Percentiles rank a stretch among this genome's conserved stretches.
These are phyloP conservation scores for Onychomys torridus DNA, from an alignment of 2,797 vertebrate species.

Conservation along the genomic window DNA sequence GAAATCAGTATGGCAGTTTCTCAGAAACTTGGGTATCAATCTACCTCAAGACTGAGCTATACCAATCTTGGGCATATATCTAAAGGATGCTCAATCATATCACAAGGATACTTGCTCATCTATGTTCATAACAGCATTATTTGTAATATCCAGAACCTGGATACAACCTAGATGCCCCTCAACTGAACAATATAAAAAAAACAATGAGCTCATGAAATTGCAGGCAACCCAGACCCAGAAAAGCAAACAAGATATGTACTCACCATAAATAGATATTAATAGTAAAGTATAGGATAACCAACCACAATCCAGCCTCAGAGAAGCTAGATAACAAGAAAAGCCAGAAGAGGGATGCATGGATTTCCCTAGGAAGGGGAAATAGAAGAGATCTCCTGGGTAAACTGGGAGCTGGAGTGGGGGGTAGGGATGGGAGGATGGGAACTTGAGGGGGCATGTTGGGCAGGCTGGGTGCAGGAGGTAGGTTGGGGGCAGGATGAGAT, in stretches of 20 bases:
- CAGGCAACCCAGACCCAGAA: not conserved
- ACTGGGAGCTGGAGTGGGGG: too few species aligned
- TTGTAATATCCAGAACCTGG: not conserved
- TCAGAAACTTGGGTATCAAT: not conserved
- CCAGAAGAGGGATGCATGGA: not conserved
- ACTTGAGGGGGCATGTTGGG: too few species aligned
- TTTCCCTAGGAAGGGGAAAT: not conserved
- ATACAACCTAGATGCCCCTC: not conserved
- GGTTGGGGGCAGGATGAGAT: too few species aligned
- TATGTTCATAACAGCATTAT: not conserved
- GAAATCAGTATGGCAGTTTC: not conserved
- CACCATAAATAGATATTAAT: not conserved
- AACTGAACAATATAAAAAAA: not conserved
- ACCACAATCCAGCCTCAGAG: not conserved
- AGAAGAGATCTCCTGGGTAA: not conserved
- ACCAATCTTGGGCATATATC: not conserved
- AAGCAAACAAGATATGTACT: not conserved
- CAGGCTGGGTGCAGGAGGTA: too few species aligned
- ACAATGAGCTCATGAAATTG: not conserved
- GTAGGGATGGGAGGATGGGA: too few species aligned
- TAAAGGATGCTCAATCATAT: not conserved
- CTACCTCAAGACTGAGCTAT: not conserved
- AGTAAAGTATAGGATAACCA: not conserved
- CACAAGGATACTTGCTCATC: not conserved
- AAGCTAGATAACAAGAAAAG: not conserved